Evolutionary conservation across 2,797 vertebrate genomes (phyloP), one percentile per base, ranked within the genome.

Genomic region (Austrolebias charrua): DNA sequence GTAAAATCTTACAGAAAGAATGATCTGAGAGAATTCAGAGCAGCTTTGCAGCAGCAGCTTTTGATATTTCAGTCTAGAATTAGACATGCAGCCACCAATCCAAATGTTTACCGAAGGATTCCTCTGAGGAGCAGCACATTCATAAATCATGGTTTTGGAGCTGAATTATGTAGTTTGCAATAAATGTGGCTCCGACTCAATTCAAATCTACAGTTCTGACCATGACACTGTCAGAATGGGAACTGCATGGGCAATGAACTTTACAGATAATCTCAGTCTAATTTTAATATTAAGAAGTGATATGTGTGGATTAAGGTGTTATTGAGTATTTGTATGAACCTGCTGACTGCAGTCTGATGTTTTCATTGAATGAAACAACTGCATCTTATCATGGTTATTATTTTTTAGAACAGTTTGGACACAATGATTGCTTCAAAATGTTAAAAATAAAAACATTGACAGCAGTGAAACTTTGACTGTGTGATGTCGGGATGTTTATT

Each of bases 31-130:
- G n/a, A n/a, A n/a, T n/a, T n/a, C n/a, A n/a, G n/a, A n/a, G n/a
- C n/a, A n/a, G 44, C 56, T 11, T 54, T 18, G 2, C 57, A n/a
- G 63, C 44, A 3, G 38, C 58, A 0, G 18, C 1, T 1, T 73
- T 52, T 66, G 31, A 68, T 66, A 66, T 71, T 35, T 60, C 2
- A 66, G 2, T 24, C 44, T 28, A 40, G 29, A 57, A 60, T 63
- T 33, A 66, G 44, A 4, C 47, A 40, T 46, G 33, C 5, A 19
- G 2, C 13, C 20, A 14, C 51, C 45, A 57, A 60, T 35, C 43
- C 14, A 47, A 15, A 2, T 50, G 20, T 46, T 47, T 40, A 63
- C 8, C 43, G 43, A 56, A 50, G 44, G 19, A 55, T 57, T 50
- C 8, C 28, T 56, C 61, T 9, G 40, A 2, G 15, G 24, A 69